Evolutionary conservation across 2,113 vertebrate species (phyloP).

Genomic region (Brachyhypopomus occidentalis): DNA sequence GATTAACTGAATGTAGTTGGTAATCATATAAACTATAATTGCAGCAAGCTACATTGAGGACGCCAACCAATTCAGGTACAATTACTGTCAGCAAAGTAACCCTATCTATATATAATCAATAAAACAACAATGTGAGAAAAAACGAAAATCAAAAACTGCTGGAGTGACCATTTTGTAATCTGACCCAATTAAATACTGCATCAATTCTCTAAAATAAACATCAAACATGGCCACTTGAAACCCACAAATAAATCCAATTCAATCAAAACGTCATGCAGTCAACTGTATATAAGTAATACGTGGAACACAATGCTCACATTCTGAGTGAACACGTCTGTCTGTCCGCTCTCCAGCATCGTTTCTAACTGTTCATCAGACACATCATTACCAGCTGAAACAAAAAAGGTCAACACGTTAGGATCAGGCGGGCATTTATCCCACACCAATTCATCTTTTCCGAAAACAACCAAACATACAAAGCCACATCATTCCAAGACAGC

Average conservation of each 20-base stretch:
- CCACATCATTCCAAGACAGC: neutral
- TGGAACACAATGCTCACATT: conserved; percentile 76
- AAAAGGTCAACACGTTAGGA: neutral
- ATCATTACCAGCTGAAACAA: conserved; percentile 73
- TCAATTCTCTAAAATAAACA: too few relatives aligned
- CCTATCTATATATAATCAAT: neutral
- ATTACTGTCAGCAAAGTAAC: neutral
- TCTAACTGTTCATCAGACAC: conserved; percentile 84
- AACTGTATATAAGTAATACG: neutral
- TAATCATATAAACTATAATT: neutral
- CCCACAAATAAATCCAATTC: too few relatives aligned
- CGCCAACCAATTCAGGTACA: neutral
- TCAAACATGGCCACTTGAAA: too few relatives aligned
- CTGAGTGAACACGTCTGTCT: conserved; percentile 87
- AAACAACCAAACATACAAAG: neutral
- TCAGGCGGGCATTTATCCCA: neutral
- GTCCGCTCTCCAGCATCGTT: conserved; percentile 85
- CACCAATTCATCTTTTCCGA: neutral
- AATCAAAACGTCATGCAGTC: neutral
- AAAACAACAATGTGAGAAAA: neutral
- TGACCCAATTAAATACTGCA: too few relatives aligned
- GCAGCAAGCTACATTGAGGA: neutral
- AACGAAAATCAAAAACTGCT: neutral
- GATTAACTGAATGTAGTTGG: conserved; percentile 1
- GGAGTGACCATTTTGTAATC: neutral